A percentile compares a stretch with the other conserved stretches of the same genome.
These are phyloP conservation scores for Sebastes diploproa DNA, from an alignment of 2,797 vertebrate species.

Conservation along the genomic window DNA sequence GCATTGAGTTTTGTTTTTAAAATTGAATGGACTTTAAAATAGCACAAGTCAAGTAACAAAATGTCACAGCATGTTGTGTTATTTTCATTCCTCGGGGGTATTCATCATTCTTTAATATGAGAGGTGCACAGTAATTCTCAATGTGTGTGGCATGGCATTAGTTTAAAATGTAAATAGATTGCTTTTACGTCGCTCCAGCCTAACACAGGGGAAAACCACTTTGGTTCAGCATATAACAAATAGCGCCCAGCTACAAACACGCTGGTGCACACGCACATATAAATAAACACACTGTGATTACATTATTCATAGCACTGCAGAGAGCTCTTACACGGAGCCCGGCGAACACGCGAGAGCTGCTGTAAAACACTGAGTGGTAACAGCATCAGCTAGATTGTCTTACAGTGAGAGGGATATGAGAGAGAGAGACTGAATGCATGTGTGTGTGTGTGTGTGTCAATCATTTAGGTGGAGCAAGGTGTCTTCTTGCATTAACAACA, in stretches of 20 bases:
- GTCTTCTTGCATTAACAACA: constrained; percentile 25
- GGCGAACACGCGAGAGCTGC: constrained; percentile 52
- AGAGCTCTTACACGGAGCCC: constrained; percentile 48
- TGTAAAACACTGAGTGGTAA: constrained; percentile 62
- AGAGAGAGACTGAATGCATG: neutral
- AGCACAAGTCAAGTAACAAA: constrained; percentile 12
- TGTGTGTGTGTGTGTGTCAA: neutral
- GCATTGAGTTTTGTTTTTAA: neutral
- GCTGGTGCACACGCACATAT: neutral
- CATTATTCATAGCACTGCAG: constrained; percentile 73
- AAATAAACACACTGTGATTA: constrained; percentile 44
- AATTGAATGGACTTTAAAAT: neutral
- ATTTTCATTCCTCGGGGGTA: neutral
- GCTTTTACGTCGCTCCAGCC: constrained; percentile 24
- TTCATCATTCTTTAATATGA: constrained; percentile 30
- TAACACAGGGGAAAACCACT: constrained; percentile 23
- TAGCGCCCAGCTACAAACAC: constrained; percentile 11
- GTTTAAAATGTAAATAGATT: constrained; percentile 46
- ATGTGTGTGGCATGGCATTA: constrained; percentile 1
- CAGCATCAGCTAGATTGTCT: constrained; percentile 52
- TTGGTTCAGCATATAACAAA: constrained; percentile 41
- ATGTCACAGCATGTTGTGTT: constrained; percentile 10
- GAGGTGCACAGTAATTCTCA: neutral
- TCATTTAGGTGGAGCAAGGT: constrained; percentile 20
- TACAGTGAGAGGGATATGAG: constrained; percentile 29